Base-by-base conservation (phyloP, 2,797 vertebrate genomes). In the Psittacula derbiana region DNA sequence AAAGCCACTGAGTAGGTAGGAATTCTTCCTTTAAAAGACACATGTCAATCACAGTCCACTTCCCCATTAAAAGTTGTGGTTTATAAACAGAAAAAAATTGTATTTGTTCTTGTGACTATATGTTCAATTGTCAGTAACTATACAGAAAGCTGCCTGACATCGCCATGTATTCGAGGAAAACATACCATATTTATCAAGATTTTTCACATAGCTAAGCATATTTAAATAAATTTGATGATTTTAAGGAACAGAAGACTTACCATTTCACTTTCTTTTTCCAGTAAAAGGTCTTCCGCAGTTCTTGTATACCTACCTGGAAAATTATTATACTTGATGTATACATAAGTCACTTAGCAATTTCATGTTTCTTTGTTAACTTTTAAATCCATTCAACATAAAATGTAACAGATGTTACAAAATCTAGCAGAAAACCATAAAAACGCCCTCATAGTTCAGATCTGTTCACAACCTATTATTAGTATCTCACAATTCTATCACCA, bases 261-360 rank as follows among this genome's bases (percentile, higher is more conserved):
- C 97, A 74, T 36, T 87, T 97, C 85, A 91, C 97, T 97, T 84
- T 97, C 98, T 95, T 98, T 98, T 73, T 98, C 97, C 33, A 97
- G 73, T 67, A 98, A 98, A 72, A 98, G 90, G 18, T 96, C 80
- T 71, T 96, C 95, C 70, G 69, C 58, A 78, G 81, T 17, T 90
- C 95, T 98, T 91, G 73, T 30, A 81, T 92, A 95, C 79, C 96
- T 97, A 90, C 97, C 98, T 99, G 96, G 8, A 98, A 98, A 93
- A 92, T 53, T 41, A 90, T 92, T 69, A 91, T 5, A 86, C 14
- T 87, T 87, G 23, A 96, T 65, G 50, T 49, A 74, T 72, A 58
- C 25, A 66, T 55, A 47, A 89, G 33, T 53, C 47, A 85, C 46
- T 65, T 27, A 52, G 27, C 15, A 76, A 92, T 60, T 85, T 52